Evolutionary conservation across 2,797 vertebrate genomes (phyloP).

Genomic region (Gambusia yucatana): DNA sequence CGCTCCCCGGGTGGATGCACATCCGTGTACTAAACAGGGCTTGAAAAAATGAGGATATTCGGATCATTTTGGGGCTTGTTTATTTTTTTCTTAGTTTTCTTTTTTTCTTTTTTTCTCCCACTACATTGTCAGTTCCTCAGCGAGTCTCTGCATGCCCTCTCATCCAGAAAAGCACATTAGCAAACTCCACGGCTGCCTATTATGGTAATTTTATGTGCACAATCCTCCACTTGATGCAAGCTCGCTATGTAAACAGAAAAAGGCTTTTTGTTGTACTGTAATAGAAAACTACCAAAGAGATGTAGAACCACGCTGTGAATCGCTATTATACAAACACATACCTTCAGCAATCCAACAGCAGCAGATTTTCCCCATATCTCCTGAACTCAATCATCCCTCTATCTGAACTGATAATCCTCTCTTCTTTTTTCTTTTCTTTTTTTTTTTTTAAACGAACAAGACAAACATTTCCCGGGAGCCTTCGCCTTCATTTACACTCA

Average conservation of each 20-base stretch:
- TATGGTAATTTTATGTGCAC: conserved; percentile 82
- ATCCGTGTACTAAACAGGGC: conserved; percentile 78
- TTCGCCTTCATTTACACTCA: conserved; percentile 76
- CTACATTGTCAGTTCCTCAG: conserved; percentile 70
- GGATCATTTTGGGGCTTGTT: conserved; percentile 26
- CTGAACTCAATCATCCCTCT: conserved; percentile 54
- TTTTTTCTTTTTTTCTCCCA: conserved; percentile 29
- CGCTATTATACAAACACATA: conserved; percentile 62
- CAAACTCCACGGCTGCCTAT: conserved; percentile 73
- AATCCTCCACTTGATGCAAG: conserved; percentile 76
- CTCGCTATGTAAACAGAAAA: conserved; percentile 78
- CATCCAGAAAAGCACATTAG: conserved; percentile 78
- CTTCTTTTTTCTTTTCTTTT: conserved; percentile 46
- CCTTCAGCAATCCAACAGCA: conserved; percentile 34
- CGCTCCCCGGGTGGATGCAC: conserved; percentile 74
- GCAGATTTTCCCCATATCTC: conserved; percentile 44
- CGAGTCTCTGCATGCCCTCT: conserved; percentile 67
- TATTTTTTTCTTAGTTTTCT: conserved; percentile 21
- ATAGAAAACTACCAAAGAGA: conserved; percentile 71
- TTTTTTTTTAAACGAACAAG: conserved; percentile 63
- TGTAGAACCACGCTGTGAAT: conserved; percentile 65
- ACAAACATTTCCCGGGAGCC: conserved; percentile 65
- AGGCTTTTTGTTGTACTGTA: conserved; percentile 71
- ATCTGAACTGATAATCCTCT: conserved; percentile 57
- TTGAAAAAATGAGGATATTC: conserved; percentile 72